Conservation (phyloP, 1,140 invertebrate species). For the Zaprionus vittiger region DNA sequence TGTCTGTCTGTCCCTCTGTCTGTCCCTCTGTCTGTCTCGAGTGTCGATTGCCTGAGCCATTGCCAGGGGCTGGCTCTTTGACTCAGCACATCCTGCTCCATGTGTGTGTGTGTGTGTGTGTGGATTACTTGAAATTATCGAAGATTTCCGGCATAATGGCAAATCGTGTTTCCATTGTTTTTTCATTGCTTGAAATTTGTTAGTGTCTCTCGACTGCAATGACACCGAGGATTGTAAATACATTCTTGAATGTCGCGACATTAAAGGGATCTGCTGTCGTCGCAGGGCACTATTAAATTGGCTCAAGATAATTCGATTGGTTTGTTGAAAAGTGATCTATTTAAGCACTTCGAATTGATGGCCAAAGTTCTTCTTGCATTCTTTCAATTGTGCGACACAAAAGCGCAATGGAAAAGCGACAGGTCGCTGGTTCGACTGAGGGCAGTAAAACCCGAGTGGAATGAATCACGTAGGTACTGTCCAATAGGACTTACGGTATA, state of each 20-base stretch:
- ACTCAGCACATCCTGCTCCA: constrained; percentile 31
- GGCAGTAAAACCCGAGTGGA: too few species aligned
- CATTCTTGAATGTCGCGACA: constrained; percentile 24
- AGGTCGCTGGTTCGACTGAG: neutral
- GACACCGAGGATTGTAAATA: constrained; percentile 38
- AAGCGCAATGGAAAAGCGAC: constrained; percentile 1
- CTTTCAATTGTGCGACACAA: constrained; percentile 10
- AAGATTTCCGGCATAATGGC: constrained; percentile 70
- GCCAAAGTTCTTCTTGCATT: constrained; percentile 16
- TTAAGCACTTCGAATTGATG: constrained; percentile 26
- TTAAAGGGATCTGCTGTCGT: constrained; percentile 23
- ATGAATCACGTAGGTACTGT: too few species aligned
- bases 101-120: constrained; percentile 28
- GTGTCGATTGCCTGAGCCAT: constrained; percentile 62
- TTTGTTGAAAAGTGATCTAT: constrained; percentile 27
- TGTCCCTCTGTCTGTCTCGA: constrained; percentile 30
- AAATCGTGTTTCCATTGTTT: constrained; percentile 57
- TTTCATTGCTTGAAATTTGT: constrained; percentile 54
- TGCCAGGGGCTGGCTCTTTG: constrained; percentile 34
- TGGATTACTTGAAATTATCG: constrained; percentile 75
- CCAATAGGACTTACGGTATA: neutral
- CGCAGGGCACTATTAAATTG: constrained; percentile 34
- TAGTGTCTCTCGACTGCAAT: constrained; percentile 35
- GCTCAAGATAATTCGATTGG: constrained; percentile 39
- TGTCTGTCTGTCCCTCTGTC: neutral